Conservation (phyloP, 2,113 vertebrate genomes). For the rat (Rattus norvegicus) region DNA sequence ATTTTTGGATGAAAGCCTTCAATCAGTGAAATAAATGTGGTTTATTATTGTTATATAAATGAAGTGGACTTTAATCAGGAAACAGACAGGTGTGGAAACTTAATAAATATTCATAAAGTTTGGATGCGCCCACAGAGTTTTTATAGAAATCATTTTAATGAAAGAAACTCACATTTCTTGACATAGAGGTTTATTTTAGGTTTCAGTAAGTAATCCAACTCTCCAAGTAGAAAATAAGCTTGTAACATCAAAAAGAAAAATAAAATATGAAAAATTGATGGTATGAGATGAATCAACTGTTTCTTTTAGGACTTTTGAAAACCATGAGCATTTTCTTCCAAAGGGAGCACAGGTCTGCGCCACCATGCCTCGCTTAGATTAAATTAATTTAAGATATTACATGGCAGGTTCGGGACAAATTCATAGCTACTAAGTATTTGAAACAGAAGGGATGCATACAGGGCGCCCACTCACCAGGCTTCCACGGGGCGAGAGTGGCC, state of each 20-base stretch:
- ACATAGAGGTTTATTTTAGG: conserved; percentile 23
- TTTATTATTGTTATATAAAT: conserved; percentile 55
- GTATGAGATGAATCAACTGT: neutral
- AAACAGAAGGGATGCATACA: neutral
- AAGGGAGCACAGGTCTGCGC: neutral
- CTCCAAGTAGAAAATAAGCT: conserved; percentile 30
- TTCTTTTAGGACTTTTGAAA: neutral
- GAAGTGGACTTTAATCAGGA: conserved; percentile 50
- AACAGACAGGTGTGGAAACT: conserved; percentile 31
- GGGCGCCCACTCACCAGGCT: neutral
- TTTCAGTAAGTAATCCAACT: conserved; percentile 22
- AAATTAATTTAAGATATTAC: neutral
- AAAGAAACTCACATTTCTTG: conserved; percentile 27
- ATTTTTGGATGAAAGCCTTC: conserved; percentile 84
- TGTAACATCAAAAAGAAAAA: conserved; percentile 28
- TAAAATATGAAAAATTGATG: conserved; percentile 27
- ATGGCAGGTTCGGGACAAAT: neutral
- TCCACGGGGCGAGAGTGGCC: neutral
- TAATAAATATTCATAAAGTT: conserved; percentile 37
- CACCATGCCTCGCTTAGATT: neutral
- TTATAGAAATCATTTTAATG: conserved; percentile 11
- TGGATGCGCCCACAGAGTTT: neutral
- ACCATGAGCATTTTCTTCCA: neutral
- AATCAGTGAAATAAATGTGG: conserved; percentile 71
- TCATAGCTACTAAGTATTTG: neutral